Evolutionary conservation across 2,797 vertebrate genomes (phyloP), one percentile per base, ranked within the genome.

Genomic region (Taenioides sp.): DNA sequence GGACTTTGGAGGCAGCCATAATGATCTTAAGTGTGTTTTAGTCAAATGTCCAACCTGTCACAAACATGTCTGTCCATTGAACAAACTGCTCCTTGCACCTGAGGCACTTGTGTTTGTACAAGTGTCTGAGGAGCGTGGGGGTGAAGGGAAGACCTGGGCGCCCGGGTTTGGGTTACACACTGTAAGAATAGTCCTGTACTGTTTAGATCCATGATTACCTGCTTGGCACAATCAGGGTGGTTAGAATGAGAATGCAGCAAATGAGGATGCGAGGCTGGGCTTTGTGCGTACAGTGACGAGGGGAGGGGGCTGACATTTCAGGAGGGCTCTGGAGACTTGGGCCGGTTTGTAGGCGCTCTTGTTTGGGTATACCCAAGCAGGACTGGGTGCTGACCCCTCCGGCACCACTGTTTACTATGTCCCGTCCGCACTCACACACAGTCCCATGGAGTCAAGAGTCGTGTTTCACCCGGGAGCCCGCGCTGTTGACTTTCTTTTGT

Each of bases 391-490:
- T 92, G 92, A 92, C 94, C 93, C 90, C 88, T 93, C 92, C 91
- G 91, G 89, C 82, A 87, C 88, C 88, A 87, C 89, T 88, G 85
- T 84, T 93, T 91, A 92, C 89, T 23, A n/a, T 23, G 20, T 57
- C 22, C 54, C 54, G 11, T 57, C n/a, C 17, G 17, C 94, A 3
- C 57, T 93, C 91, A 92, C 88, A 92, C 91, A 89, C 93, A 95
- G 92, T 94, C 92, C 89, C 94, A 95, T 93, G 96, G 95, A 95
- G 95, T 95, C 92, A 90, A 89, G 95, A 94, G 92, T 98, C 94
- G 90, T 93, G 92, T 98, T 98, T 96, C 95, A 92, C 92, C 93
- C 95, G 94, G 91, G 87, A 96, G 95, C 93, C 95, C 20, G 7
- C 11, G 94, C 89, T 91, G 94, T 92, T 94, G 88, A 77, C 90